Evolutionary conservation across 2,888 invertebrate genomes (phyloP), one percentile per base, ranked within the genome.

Genomic region (Lottia scabra): DNA sequence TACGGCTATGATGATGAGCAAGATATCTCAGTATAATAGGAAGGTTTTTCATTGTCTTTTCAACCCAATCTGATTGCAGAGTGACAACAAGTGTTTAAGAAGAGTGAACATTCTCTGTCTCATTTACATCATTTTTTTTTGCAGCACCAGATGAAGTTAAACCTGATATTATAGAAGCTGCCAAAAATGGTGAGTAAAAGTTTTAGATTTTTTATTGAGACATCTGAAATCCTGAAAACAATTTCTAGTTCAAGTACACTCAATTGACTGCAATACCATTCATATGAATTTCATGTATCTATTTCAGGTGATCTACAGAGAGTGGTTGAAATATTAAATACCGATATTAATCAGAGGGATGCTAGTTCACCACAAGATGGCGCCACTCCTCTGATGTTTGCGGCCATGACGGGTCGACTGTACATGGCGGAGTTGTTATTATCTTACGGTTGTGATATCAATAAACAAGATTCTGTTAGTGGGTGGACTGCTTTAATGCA

Each of bases 401-500:
- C 90, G 5, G 88, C 90, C 13, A 89, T 90, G 87, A 84, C 87
- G 2, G 90, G 90, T 4, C 84, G 87, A 15, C 72, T 87, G 27
- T 88, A 89, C 73, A 88, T 90, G 67, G 87, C 86, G 1, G 84
- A 88, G 80, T 68, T 89, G 68, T 80, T 90, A 71, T 85, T 89
- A 15, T 86, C 87, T 68, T 77, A 82, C 12, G 89, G 89, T 23
- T 89, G 90, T 80, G 87, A 89, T 75, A 83, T 90, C 66, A 87
- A 90, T 81, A 87, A 87, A 72, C 89, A 89, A 76, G 90, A 90
- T 76, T 79, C 80, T 2, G 85, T 86, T 74, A 89, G 88, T 80
- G 90, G 90, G 4, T 90, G 90, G 90, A 90, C 90, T 27, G 88
- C 90, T 5, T 85, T 90, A 23, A 90, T 90, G 90, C 90, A 90